Evolutionary conservation across 2,888 invertebrate genomes (phyloP), one percentile per base, ranked within the genome.

Genomic region (Arenicola marina): DNA sequence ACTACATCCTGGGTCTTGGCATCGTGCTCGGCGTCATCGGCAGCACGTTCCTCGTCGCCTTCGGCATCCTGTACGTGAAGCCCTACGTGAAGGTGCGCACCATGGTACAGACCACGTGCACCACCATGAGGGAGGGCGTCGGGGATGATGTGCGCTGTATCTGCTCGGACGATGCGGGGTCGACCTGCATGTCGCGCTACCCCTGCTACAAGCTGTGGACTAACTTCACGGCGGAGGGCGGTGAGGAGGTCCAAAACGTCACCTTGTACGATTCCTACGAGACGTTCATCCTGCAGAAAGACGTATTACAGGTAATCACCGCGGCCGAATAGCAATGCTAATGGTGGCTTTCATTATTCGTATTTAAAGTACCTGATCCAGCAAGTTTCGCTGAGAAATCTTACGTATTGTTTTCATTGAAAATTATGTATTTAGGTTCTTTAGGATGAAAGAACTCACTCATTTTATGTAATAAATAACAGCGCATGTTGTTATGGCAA

Each of bases 261-360:
- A 66, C 65, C 15, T 54, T 71, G 48, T 71, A 71, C 45, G 65
- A 71, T 54, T 66, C 65, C 4, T 64, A 61, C 33, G 69, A 71
- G 34, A 71, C 71, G 26, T 69, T 61, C 62, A 31, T 33, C 26
- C 56, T 69, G 11, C 69, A 69, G 51, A 38, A 48, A 26, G 33
- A 45, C 34, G 51, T 51, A 1, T 29, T 59, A 34, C 61, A 63
- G 63, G 64, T 64, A 34, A 43, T 21, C 44, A n/a, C n/a, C n/a
- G n/a, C n/a, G n/a, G n/a, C n/a, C n/a, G n/a, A n/a, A n/a, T n/a
- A n/a, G n/a, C n/a, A n/a, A n/a, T n/a, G n/a, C n/a, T n/a, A n/a
- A n/a, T n/a, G n/a, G n/a, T n/a, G n/a, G n/a, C n/a, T n/a, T n/a
- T n/a, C n/a, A n/a, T n/a, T n/a, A n/a, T n/a, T n/a, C n/a, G n/a